phyloP scores from a whole-genome alignment of 2,888 invertebrate species.

The Drosophila dives region DNA sequence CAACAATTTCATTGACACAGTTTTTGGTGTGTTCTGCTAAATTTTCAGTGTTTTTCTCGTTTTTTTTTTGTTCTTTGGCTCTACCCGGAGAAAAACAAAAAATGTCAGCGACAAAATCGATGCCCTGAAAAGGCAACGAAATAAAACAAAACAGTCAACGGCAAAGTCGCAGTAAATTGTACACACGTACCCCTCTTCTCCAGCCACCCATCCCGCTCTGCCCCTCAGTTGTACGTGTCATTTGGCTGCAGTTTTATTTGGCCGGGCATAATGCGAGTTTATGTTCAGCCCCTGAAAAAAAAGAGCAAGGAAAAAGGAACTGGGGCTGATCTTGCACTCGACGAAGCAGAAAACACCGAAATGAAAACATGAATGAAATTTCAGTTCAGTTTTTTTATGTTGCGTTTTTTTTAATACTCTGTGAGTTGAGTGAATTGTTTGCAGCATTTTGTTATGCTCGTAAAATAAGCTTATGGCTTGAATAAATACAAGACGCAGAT shows the following conservation, averaged over 20 bases:
- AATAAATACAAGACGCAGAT: neutral
- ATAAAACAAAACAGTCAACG: constrained; percentile 69
- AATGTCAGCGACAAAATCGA: constrained; percentile 73
- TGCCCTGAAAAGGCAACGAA: constrained; percentile 71
- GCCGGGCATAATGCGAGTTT: constrained; percentile 69
- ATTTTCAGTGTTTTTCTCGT: neutral
- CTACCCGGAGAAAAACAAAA: constrained; percentile 45
- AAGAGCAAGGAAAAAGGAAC: neutral
- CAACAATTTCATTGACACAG: constrained; percentile 74
- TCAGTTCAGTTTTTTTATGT: neutral
- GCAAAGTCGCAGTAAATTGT: constrained; percentile 71
- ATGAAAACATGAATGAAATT: constrained; percentile 44
- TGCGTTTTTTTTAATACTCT: constrained; percentile 13
- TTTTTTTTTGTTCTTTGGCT: constrained; percentile 10
- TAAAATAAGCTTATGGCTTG: neutral
- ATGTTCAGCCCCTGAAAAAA: constrained; percentile 52
- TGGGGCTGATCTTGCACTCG: constrained; percentile 73
- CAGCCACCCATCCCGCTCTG: neutral
- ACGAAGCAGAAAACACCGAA: constrained; percentile 63
- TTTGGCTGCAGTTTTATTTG: constrained; percentile 77
- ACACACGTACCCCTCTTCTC: constrained; percentile 21
- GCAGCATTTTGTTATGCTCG: neutral
- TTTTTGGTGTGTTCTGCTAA: constrained; percentile 22
- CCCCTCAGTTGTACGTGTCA: constrained; percentile 70
- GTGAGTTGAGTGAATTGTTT: constrained; percentile 2